phyloP scores from a whole-genome alignment of 2,113 vertebrate genomes.

The Sturnus vulgaris region DNA sequence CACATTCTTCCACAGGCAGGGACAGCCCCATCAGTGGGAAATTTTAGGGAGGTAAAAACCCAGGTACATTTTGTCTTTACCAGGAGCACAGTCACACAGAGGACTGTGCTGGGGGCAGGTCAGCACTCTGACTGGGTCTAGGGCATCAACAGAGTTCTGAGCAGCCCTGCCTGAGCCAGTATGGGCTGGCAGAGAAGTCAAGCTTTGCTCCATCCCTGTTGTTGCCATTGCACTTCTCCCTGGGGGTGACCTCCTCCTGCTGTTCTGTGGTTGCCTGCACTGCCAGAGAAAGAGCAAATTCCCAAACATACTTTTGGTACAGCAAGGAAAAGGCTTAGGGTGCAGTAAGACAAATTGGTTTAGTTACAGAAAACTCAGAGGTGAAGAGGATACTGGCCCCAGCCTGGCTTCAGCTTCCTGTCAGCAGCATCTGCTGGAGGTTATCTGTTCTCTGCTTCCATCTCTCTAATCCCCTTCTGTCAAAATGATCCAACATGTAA shows the following conservation, averaged over 20 bases:
- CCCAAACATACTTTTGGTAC: neutral
- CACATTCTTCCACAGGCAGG: neutral
- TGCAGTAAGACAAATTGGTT: neutral
- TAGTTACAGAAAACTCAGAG: neutral
- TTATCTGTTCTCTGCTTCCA: neutral
- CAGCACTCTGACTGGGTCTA: neutral
- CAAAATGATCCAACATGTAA: neutral
- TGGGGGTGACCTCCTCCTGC: neutral
- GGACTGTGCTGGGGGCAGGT: neutral
- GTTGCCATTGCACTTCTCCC: neutral
- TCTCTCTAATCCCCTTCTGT: neutral
- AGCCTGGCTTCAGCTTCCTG: neutral
- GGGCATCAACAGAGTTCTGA: neutral
- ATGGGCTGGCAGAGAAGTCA: neutral
- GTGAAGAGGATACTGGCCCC: neutral
- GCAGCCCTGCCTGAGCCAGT: neutral
- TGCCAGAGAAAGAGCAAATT: neutral
- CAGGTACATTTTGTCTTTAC: neutral
- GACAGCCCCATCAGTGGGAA: neutral
- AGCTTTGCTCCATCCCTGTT: fast-evolving
- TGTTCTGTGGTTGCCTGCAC: neutral
- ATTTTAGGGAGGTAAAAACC: neutral
- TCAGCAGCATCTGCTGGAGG: neutral
- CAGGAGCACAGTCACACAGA: fast-evolving
- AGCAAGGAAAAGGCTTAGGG: neutral